These are phyloP conservation scores for Mesocricetus auratus DNA, from an alignment of 2,113 vertebrate genomes.

Conservation along the genomic window DNA sequence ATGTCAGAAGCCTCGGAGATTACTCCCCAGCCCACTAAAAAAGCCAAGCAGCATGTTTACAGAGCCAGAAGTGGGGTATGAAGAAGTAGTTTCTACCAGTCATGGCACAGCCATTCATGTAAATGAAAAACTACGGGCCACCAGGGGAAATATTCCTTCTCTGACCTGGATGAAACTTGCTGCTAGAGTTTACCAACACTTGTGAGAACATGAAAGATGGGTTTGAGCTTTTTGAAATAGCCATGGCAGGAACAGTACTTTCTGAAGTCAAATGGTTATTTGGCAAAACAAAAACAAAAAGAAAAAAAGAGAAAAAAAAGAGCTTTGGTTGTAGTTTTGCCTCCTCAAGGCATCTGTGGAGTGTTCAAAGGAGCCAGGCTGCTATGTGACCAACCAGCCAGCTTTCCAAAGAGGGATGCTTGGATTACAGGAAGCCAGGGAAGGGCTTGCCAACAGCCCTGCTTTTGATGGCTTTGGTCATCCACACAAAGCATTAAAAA, in stretches of 20 bases:
- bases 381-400: not conserved
- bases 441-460: not conserved
- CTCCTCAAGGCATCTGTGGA: not conserved
- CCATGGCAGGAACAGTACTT: not conserved
- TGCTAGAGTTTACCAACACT: not conserved
- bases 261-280: not conserved
- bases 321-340: not conserved
- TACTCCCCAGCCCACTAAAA: not conserved
- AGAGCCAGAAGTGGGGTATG: not conserved
- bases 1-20: not conserved
- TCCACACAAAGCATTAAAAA: not conserved
- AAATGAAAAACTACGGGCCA: not conserved
- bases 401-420: not conserved
- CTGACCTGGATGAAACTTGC: not conserved
- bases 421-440: not conserved
- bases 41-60: not conserved
- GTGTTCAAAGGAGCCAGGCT: not conserved
- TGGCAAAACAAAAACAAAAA: no score
- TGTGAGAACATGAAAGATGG: not conserved
- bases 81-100: not conserved
- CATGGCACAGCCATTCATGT: not conserved
- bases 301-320: no score
- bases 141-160: not conserved
- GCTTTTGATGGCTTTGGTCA: not conserved
- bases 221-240: not conserved